A percentile compares a stretch with the other conserved stretches of the same genome.
These are phyloP conservation scores for Alosa alosa DNA, from an alignment of 2,113 vertebrate genomes.

Conservation along the genomic window DNA sequence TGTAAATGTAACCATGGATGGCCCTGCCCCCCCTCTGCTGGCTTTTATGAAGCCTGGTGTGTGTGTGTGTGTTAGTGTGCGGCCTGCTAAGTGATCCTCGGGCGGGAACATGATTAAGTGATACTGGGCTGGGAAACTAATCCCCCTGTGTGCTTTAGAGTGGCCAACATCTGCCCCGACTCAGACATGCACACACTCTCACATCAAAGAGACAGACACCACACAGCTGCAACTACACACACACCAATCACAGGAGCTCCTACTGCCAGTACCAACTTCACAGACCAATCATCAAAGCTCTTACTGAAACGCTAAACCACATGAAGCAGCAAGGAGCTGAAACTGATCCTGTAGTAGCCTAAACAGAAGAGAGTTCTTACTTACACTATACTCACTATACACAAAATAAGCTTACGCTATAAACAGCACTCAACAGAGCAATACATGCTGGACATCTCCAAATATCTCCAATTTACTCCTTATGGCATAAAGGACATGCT, in stretches of 20 bases:
- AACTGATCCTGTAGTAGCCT: not conserved
- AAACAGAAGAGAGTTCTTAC: not conserved
- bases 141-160: not conserved
- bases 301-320: not conserved
- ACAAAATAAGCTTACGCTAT: not conserved
- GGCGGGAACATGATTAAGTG: not conserved
- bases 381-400: not conserved
- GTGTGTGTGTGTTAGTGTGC: not conserved
- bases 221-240: not conserved
- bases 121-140: not conserved
- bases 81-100: not conserved
- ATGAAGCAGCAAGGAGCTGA: not conserved
- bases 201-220: not conserved
- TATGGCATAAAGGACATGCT: too few relatives aligned
- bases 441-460: not conserved
- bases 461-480: too few relatives aligned
- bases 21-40: too few relatives aligned
- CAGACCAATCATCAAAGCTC: not conserved
- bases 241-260: not conserved
- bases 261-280: too few relatives aligned
- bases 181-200: not conserved
- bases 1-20: too few relatives aligned
- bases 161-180: not conserved
- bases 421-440: not conserved
- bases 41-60: not conserved